Base-by-base conservation (phyloP, 1,140 invertebrate species). In the Sycophaga agraensis region DNA sequence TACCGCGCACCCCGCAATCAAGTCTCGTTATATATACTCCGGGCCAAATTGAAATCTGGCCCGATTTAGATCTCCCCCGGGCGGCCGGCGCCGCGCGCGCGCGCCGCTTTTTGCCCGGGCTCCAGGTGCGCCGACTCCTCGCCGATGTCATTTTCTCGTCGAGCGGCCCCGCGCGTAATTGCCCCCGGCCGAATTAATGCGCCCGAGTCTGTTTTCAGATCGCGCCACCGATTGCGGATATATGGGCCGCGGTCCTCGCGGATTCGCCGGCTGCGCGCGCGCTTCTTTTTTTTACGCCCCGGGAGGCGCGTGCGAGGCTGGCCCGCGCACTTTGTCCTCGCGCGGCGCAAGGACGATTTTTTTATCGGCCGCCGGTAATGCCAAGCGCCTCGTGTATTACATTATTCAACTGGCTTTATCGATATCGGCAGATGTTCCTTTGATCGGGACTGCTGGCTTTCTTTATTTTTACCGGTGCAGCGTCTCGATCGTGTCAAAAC, bases 41-140 rank as follows among this genome's bases (percentile, higher is more conserved):
- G 31, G 9, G 17, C 48, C 48, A 49, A 50, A 37, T 50, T 50
- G 48, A 50, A 50, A 50, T 50, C 48, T 50, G 16, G 22, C 19
- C 17, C 21, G 9, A 31, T 35, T 50, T 26, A 19, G 37, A 37
- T 4, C 2, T 11, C 16, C 8, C 26, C 17, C 12, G 26, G 43
- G 24, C 22, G 12, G n/a, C n/a, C n/a, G n/a, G n/a, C n/a, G 11
- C 26, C 24, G 14, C 6, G 9, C 22, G 24, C 28, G 28, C n/a
- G n/a, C n/a, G n/a, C n/a, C n/a, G n/a, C n/a, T n/a, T n/a, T n/a
- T n/a, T n/a, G n/a, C n/a, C n/a, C n/a, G n/a, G n/a, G n/a, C n/a
- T n/a, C n/a, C n/a, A n/a, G n/a, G n/a, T n/a, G n/a, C n/a, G n/a
- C 43, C 26, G 28, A 26, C 16, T 45, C 21, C 22, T 17, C n/a